A percentile compares a stretch with the other conserved stretches of the same genome.
Conservation (phyloP, 2,888 invertebrate genomes). For the Panorpa germanica region DNA sequence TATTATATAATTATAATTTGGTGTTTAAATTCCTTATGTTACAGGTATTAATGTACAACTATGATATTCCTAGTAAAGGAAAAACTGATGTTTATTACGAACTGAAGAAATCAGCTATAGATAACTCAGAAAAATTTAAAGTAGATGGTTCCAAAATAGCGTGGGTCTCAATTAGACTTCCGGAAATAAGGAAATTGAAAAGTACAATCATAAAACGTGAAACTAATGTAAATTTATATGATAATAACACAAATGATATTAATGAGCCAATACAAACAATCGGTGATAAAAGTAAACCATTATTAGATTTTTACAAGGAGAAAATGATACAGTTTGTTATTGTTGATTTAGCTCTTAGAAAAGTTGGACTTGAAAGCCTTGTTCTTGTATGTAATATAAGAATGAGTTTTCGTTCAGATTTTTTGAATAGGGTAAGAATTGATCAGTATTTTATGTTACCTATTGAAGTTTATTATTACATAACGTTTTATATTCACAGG, state of each 20-base stretch:
- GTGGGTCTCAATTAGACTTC: constrained; percentile 50
- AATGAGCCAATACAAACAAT: too few species aligned
- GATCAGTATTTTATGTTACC: constrained; percentile 6
- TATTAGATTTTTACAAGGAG: too few species aligned
- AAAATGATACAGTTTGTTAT: constrained; percentile 34
- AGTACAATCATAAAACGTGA: too few species aligned
- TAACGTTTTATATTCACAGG: constrained; percentile 27
- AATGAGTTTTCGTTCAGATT: constrained; percentile 59
- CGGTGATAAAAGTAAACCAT: constrained; percentile 15
- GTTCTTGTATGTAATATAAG: constrained; percentile 46
- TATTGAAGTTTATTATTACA: constrained; percentile 4
- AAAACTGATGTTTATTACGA: constrained; percentile 35
- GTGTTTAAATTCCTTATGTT: constrained; percentile 9
- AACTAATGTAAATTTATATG: too few species aligned
- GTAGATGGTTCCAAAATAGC: constrained; percentile 44
- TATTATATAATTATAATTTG: neutral
- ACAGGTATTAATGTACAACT: constrained; percentile 44
- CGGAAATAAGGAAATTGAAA: constrained; percentile 19
- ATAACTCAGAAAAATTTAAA: constrained; percentile 41
- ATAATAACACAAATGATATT: too few species aligned
- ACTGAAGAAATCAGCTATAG: constrained; percentile 41
- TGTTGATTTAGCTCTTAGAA: constrained; percentile 45
- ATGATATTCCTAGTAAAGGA: constrained; percentile 41
- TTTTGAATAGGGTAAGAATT: constrained; percentile 60
- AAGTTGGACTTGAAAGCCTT: constrained; percentile 52